Base-by-base conservation (phyloP, 2,888 invertebrate species). In the Leptopilina drosophilae region DNA sequence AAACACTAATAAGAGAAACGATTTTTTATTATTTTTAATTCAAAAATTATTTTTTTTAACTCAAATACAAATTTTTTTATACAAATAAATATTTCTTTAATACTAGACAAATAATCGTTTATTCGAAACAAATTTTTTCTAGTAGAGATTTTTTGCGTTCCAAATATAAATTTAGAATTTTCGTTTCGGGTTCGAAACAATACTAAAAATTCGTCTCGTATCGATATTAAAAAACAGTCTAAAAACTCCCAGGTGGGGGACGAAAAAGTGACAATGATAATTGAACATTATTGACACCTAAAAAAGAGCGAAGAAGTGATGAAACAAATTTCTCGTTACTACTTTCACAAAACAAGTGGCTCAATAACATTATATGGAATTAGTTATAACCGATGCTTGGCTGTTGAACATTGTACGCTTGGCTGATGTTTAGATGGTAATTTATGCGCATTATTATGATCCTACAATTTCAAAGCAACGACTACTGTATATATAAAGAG, bases 271-370 rank as follows among this genome's bases (percentile, higher is more conserved):
- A 20, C 20, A 62, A 62, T 62, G n/a, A 20, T 7, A 8, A 42
- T 42, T 42, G 33, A 64, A 14, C 12, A 33, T 64, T 64, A 40
- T 64, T 33, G 40, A 64, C 33, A 64, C 33, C 33, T 64, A 8
- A 26, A 64, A 33, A 15, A 67, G 20, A 15, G 11, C 11, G 11
- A 49, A 49, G 5, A 20, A 49, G 49, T 46, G 67, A 67, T 49
- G 49, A 49, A 49, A 49, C n/a, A 11, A 20, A 67, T 67, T 11
- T 20, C 49, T 67, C 11, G 42, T 8, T 42, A 46, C 11, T 49
- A 67, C 67, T 67, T 67, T 67, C 46, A 49, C 46, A 67, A 64
- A 49, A 49, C 46, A 46, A n/a, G 46, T 67, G 67, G 6, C 46
- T 49, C 49, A 67, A 67, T 67, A 67, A 40, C 66, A 12, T 49